A percentile compares a stretch with the other conserved stretches of the same genome.
phyloP scores from a whole-genome alignment of 2,113 vertebrate genomes.

The Pygoscelis adeliae region DNA sequence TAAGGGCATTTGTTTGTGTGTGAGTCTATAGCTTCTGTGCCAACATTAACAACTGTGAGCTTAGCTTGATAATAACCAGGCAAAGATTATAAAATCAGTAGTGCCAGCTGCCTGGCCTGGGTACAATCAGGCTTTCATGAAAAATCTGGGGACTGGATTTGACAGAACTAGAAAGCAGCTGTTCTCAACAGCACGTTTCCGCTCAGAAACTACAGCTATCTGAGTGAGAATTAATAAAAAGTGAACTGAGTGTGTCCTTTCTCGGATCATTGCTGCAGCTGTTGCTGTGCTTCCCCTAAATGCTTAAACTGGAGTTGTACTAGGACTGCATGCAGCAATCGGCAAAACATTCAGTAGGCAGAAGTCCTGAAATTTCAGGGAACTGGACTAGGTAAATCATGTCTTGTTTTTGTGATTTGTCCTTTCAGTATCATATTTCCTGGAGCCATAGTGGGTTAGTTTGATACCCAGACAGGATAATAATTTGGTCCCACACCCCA shows the following conservation, averaged over 20 bases:
- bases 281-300: not conserved
- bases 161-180: conserved; percentile 22
- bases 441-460: not conserved
- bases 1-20: not conserved
- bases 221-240: not conserved
- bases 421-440: not conserved
- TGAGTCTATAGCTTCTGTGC: not conserved
- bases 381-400: not conserved
- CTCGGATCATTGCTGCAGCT: no score
- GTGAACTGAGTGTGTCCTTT: no score
- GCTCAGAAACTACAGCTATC: not conserved
- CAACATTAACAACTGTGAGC: conserved; percentile 16
- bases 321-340: not conserved
- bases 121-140: conserved; percentile 39
- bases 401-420: not conserved
- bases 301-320: not conserved
- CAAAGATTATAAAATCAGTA: conserved; percentile 27
- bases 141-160: conserved; percentile 19
- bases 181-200: conserved; percentile 4
- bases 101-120: conserved; percentile 22
- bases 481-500: not conserved
- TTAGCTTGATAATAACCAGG: not conserved
- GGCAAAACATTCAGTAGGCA: not conserved
- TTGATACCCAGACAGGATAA: not conserved
- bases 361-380: not conserved